These are phyloP conservation scores for Pachypsylla venusta DNA, from an alignment of 1,140 invertebrate genomes.

Conservation along the genomic window DNA sequence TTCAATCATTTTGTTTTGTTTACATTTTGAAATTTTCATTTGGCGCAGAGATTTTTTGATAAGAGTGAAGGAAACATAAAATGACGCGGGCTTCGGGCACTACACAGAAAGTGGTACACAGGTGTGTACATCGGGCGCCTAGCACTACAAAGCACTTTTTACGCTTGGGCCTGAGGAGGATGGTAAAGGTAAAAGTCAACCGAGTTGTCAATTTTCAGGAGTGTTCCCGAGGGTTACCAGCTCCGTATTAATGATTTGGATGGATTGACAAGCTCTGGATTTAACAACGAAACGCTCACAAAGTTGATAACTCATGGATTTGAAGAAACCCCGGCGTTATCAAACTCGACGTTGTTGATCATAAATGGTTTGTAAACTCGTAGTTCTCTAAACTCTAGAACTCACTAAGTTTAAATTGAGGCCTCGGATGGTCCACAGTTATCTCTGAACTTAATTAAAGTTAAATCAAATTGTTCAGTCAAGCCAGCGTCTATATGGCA, in stretches of 20 bases:
- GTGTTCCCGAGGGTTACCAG: neutral
- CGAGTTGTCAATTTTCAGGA: neutral
- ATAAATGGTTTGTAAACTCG: neutral
- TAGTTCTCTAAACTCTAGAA: no score
- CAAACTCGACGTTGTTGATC: neutral
- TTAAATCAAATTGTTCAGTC: no score
- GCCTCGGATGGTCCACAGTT: no score
- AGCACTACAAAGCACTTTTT: neutral
- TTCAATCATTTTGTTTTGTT: neutral
- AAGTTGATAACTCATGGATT: conserved; percentile 1
- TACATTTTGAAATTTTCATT: neutral
- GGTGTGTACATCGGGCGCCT: neutral
- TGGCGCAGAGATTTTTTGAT: no score
- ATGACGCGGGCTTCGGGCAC: no score
- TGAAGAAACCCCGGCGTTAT: neutral
- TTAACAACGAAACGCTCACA: neutral
- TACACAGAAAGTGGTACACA: neutral
- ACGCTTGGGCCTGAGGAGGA: no score
- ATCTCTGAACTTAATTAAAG: no score
- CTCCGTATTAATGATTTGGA: neutral
- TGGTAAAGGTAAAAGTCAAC: no score
- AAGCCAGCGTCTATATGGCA: no score
- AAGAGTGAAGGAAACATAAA: no score
- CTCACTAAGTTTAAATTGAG: no score
- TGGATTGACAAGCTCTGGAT: neutral